Base-by-base conservation (phyloP, 2,113 vertebrate genomes). In the Poicephalus gulielmi region DNA sequence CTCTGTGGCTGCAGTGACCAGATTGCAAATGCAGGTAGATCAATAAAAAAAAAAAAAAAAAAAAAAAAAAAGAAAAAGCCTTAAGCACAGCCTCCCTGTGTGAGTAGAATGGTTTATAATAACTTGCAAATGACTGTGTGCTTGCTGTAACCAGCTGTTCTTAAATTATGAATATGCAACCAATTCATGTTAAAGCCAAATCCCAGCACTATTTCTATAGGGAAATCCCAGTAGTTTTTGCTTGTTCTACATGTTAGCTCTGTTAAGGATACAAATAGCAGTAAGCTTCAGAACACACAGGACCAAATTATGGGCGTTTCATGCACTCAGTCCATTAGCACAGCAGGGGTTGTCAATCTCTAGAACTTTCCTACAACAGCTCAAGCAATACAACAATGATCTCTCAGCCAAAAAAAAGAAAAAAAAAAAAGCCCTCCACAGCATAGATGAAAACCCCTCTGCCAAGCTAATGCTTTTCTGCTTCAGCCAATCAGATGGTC, bases 11-110 rank as follows among this genome's bases (percentile, higher is more conserved):
- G 98, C 98, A 98, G 98, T 98, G 97, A 99, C 98, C 96, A 98
- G 97, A 98, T 98, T 99, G 98, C 98, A 98, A 99, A 99, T 98
- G 98, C 98, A 98, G 82, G 95, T 97, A 98, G 97, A 99, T 99
- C 99, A 98, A 99, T 99, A 97, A 97, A 95, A 95, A 97, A 79
- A 83, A 97, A 97, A 31, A 98, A 96, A 94, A 97, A 78, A 81
- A 97, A 97, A 31, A 19, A 55, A 59, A 13, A 53, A 11, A 55
- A 59, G 9, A 53, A 11, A 4, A 63, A 83, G 97, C 94, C 97
- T 94, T 88, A 96, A 92, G 95, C 95, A 79, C 97, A 98, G 98
- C 96, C 98, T 98, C 97, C 91, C 73, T 92, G 96, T 98, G 95
- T 97, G 91, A 98, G 96, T 33, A 94, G 92, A 98, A 98, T 92